Base-by-base conservation (phyloP, 2,797 vertebrate species). In the Leontopithecus rosalia region DNA sequence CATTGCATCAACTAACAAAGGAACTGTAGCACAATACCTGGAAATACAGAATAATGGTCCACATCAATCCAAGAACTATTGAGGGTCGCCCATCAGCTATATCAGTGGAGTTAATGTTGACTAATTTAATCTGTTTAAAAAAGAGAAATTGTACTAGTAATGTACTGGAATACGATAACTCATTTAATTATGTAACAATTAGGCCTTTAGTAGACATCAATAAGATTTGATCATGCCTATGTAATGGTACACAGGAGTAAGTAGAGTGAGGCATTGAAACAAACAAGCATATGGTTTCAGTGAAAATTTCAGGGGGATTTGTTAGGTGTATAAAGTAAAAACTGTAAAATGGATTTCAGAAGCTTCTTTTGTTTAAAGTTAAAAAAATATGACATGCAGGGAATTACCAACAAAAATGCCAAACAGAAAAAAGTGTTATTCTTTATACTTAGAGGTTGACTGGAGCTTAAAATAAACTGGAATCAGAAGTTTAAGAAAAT, bases 21-120 rank as follows among this genome's bases (percentile, higher is more conserved):
- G 0, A 75, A 39, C 1, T 43, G 52, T 2, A 39, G 17, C 6
- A 30, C 46, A 24, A 3, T 99, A 99, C 99, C 99, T 99, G 99
- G 97, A 99, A 99, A 98, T 99, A 99, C 0, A 99, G 98, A 97
- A 99, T 99, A 97, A 99, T 99, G 97, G 99, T 99, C 99, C 99
- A 99, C 95, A 99, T 97, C 98, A 99, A 98, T 17, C 99, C 99
- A 52, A 99, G 99, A 6, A 99, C 99, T 94, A 99, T 99, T 12
- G 99, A 99, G 0, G 99, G 99, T 36, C 99, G 99, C 82, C 99
- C 99, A 97, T 99, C 99, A 73, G 99, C 99, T 81, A 99, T 99
- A 97, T 99, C 99, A 43, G 99, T 99, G 85, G 99, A 99, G 98
- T 99, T 99, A 97, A 99, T 99, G 99, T 99, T 99, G 98, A 99